These are phyloP conservation scores for Argyrosomus japonicus DNA, from an alignment of 2,113 vertebrate species.

Conservation along the genomic window DNA sequence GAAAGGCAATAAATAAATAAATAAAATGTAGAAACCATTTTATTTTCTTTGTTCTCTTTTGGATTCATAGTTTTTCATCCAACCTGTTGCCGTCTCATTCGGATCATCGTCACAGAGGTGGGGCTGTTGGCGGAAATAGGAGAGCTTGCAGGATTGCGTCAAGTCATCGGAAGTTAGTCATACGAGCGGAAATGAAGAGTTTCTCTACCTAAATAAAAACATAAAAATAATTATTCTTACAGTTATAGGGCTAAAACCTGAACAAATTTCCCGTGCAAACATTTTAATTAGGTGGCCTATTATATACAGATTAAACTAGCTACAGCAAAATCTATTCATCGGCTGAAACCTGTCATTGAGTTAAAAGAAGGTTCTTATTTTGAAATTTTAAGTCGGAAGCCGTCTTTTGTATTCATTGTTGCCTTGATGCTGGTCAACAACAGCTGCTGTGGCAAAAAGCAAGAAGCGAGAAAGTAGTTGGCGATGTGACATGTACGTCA, in stretches of 20 bases:
- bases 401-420: rapidly evolving
- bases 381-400: constrained; percentile 36
- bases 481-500: constrained; percentile 46
- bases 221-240: background rate
- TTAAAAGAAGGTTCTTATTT: constrained; percentile 11
- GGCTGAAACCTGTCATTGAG: background rate
- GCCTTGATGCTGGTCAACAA: constrained; percentile 18
- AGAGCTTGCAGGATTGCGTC: background rate
- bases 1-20: no score
- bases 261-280: rapidly evolving
- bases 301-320: background rate
- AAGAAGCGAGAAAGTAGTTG: constrained; percentile 35
- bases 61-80: no score
- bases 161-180: background rate
- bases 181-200: constrained; percentile 18
- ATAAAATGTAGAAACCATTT: background rate
- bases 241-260: background rate
- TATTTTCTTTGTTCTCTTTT: background rate
- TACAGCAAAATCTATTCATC: rapidly evolving
- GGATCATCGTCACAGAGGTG: constrained; percentile 1
- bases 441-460: constrained; percentile 57
- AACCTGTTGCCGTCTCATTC: background rate
- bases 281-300: background rate
- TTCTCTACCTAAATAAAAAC: background rate
- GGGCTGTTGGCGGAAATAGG: constrained; percentile 30